Conservation (phyloP, 1,140 invertebrate genomes). For the Parasteatoda tepidariorum region DNA sequence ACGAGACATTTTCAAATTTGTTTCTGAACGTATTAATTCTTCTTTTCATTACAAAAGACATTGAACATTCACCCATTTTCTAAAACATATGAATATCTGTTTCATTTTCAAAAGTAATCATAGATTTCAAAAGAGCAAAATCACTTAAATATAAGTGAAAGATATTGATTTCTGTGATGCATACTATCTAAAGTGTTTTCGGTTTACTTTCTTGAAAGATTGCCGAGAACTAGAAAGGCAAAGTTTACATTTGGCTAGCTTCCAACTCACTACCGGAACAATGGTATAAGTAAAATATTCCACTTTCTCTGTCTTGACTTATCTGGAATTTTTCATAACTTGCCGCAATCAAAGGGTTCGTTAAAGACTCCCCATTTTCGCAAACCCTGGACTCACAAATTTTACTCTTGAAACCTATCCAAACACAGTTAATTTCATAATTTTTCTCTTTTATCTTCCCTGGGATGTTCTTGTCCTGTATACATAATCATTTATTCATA, state of each 20-base stretch:
- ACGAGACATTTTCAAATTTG: too few species aligned
- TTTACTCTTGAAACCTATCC: constrained; percentile 28
- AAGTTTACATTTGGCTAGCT: constrained; percentile 24
- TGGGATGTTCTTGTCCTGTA: neutral
- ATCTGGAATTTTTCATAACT: constrained; percentile 38
- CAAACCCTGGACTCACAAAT: neutral
- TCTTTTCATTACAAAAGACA: too few species aligned
- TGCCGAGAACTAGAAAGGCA: constrained; percentile 3
- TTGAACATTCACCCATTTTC: too few species aligned
- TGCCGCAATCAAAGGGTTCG: constrained; percentile 38
- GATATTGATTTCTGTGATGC: neutral
- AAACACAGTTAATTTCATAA: constrained; percentile 34
- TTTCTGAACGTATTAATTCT: too few species aligned
- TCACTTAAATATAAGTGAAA: neutral
- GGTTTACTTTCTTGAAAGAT: constrained; percentile 38
- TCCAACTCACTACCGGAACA: constrained; percentile 29
- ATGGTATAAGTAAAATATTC: constrained; percentile 28
- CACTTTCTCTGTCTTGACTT: neutral
- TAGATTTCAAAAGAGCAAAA: neutral
- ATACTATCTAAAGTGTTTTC: neutral
- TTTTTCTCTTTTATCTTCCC: neutral
- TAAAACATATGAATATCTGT: too few species aligned
- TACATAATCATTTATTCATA: neutral
- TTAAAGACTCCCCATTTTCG: neutral
- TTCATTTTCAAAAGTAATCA: neutral